Conservation (phyloP, 37 sponge, comb jelly and placozoan genomes). For the Oscarella lobularis region DNA sequence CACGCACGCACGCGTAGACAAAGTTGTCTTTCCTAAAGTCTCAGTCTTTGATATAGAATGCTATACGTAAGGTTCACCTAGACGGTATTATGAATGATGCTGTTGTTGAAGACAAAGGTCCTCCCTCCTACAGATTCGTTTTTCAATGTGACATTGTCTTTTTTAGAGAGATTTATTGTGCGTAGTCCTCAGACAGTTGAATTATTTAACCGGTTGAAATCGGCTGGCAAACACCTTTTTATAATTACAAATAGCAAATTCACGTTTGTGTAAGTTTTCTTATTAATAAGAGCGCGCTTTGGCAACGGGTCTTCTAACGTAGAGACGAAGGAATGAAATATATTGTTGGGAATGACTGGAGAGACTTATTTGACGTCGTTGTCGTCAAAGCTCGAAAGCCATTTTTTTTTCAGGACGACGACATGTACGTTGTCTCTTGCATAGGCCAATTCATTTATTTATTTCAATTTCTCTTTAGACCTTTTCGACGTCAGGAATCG, state of each 20-base stretch:
- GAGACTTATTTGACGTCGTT: slow-evolving; percentile 76
- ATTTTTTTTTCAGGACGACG: slow-evolving; percentile 40
- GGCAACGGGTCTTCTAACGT: neutral
- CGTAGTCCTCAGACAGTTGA: slow-evolving; percentile 13
- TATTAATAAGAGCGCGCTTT: neutral
- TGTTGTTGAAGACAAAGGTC: neutral
- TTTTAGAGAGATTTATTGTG: slow-evolving; percentile 40
- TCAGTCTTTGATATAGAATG: too few relatives aligned
- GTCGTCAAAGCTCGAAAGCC: slow-evolving; percentile 74
- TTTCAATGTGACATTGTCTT: neutral
- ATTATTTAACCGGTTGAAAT: slow-evolving; percentile 47
- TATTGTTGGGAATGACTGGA: slow-evolving; percentile 62
- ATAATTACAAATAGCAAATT: slow-evolving; percentile 87
- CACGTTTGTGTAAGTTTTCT: slow-evolving; percentile 61
- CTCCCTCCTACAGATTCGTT: neutral
- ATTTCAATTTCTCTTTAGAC: slow-evolving; percentile 20
- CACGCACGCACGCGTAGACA: too few relatives aligned
- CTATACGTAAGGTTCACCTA: neutral
- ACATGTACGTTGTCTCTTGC: too few relatives aligned
- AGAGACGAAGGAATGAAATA: slow-evolving; percentile 69
- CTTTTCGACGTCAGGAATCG: slow-evolving; percentile 42
- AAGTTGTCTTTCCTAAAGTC: too few relatives aligned
- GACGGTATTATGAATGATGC: neutral
- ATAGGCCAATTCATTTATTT: neutral
- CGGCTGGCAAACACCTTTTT: slow-evolving; percentile 66